Conservation (phyloP, 2,797 vertebrate genomes). For the Chelidonichthys spinosus region DNA sequence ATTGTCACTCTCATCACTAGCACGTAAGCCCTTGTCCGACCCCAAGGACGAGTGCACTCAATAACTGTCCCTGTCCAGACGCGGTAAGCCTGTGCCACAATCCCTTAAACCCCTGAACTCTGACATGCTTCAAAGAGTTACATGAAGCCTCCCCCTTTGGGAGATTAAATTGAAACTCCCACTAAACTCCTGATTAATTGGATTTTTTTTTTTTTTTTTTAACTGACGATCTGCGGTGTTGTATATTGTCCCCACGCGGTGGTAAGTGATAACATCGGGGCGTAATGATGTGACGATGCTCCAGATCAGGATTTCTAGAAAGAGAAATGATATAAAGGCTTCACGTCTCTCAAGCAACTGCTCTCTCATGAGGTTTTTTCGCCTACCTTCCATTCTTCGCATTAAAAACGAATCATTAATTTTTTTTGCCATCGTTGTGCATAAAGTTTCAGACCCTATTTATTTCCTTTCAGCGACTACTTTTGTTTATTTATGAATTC, state of each 20-base stretch:
- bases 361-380: constrained; percentile 44
- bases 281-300: constrained; percentile 54
- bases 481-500: constrained; percentile 60
- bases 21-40: constrained; percentile 80
- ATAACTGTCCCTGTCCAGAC: constrained; percentile 84
- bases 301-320: constrained; percentile 52
- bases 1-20: constrained; percentile 73
- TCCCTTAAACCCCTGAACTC: constrained; percentile 84
- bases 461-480: constrained; percentile 49
- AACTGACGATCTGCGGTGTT: constrained; percentile 64
- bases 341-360: constrained; percentile 42
- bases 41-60: constrained; percentile 85
- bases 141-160: constrained; percentile 78
- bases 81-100: constrained; percentile 78
- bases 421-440: constrained; percentile 25
- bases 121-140: constrained; percentile 80
- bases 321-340: constrained; percentile 44
- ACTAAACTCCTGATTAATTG: constrained; percentile 80
- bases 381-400: constrained; percentile 23
- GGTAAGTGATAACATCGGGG: constrained; percentile 62
- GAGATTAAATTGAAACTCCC: constrained; percentile 80
- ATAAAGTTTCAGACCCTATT: constrained; percentile 31
- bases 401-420: constrained; percentile 46
- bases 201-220: constrained; percentile 43
- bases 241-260: constrained; percentile 60